Conservation (phyloP, 2,888 invertebrate genomes). For the Leptothorax acervorum region DNA sequence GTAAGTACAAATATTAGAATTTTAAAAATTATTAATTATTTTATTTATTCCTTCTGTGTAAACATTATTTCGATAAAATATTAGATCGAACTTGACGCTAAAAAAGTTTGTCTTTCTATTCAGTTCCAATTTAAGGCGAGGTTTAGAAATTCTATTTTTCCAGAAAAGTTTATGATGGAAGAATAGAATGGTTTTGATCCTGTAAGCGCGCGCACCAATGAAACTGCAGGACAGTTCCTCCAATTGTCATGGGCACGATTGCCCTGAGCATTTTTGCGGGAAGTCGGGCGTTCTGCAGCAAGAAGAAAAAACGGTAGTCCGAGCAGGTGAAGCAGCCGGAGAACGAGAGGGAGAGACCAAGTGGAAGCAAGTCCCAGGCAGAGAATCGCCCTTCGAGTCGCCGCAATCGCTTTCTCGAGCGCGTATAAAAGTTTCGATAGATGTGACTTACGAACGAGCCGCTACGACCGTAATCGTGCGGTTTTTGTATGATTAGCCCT, state of each 20-base stretch:
- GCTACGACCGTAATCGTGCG: not conserved
- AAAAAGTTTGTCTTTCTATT: not conserved
- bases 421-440: slow-evolving; percentile 21
- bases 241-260: slow-evolving; percentile 52
- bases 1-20: not conserved
- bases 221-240: slow-evolving; percentile 20
- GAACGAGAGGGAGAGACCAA: slow-evolving; percentile 62
- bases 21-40: not conserved
- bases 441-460: slow-evolving; percentile 7
- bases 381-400: slow-evolving; percentile 67
- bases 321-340: slow-evolving; percentile 72
- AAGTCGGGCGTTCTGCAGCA: slow-evolving; percentile 60
- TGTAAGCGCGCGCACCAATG: slow-evolving; percentile 18
- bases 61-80: not conserved
- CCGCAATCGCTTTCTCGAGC: slow-evolving; percentile 58
- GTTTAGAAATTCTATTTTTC: not conserved
- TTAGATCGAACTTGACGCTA: not conserved
- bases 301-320: slow-evolving; percentile 65
- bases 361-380: slow-evolving; percentile 70
- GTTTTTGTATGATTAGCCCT: not conserved
- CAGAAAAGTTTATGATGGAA: not conserved
- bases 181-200: slow-evolving; percentile 42
- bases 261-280: slow-evolving; percentile 65
- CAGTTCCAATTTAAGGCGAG: not conserved
- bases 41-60: not conserved